Base-by-base conservation (phyloP, 1,140 invertebrate genomes). In the Scylla paramamosain region DNA sequence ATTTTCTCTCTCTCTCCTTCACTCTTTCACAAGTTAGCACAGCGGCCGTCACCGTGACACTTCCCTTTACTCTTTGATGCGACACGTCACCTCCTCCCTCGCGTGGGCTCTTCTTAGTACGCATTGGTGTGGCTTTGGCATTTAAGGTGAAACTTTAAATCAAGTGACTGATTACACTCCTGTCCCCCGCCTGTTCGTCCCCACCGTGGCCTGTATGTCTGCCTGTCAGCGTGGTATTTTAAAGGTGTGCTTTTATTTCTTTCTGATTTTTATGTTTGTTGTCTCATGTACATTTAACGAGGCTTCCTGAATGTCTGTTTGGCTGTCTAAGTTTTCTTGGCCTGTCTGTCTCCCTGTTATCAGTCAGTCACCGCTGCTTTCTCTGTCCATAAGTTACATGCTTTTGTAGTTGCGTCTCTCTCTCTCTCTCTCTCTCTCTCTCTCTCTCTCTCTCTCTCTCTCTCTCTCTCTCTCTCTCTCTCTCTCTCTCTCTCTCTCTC, bases 101-200 rank as follows among this genome's bases (percentile, higher is more conserved):
- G 6, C 52, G 52, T 20, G 52, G 52, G 0, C 52, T 12, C 52
- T 59, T 59, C 52, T 59, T 59, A 4, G 52, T 59, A 59, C 52
- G 52, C 52, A 0, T 59, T 20, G 12, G 12, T 20, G 39, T 20
- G 12, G 52, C 2, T 12, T 12, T 59, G 52, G 52, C 52, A 59
- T 59, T 77, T 77, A 77, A n/a, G 67, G 67, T 77, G 67, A 77
- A 25, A 77, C 67, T 77, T n/a, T 77, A 77, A 77, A 77, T n/a
- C 12, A n/a, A 77, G 12, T n/a, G 67, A 0, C 67, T 77, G 67
- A 77, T 77, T 77, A 77, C 67, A 77, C 67, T 6, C 25, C 67
- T 77, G 16, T n/a, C 67, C n/a, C 20, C 25, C 1, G 1, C 67
- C 67, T 77, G 67, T n/a, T 16, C 20, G 59, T 67, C 48, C 10